Percentiles rank a stretch among this genome's conserved stretches.
These are phyloP conservation scores for Bradypodion ventrale DNA, from an alignment of 2,797 vertebrate genomes.

Conservation along the genomic window DNA sequence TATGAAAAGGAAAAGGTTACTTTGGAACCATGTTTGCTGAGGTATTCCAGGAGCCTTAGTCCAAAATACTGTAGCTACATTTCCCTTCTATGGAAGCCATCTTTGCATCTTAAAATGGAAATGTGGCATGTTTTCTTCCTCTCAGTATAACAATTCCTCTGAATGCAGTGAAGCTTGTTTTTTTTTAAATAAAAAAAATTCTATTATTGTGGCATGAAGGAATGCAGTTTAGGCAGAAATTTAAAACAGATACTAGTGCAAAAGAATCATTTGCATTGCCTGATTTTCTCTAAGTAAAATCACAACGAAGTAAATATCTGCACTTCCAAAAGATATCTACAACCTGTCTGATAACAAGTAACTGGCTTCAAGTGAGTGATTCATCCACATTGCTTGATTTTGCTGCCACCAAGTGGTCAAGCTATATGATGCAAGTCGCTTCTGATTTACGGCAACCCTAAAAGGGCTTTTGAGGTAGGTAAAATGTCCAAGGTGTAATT, in stretches of 20 bases:
- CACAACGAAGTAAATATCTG: slow-evolving; percentile 29
- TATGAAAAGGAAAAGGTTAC: no score
- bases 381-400: slow-evolving; percentile 52
- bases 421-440: fast-evolving
- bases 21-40: background rate
- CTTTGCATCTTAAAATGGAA: background rate
- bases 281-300: slow-evolving; percentile 41
- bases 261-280: slow-evolving; percentile 9
- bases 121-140: background rate
- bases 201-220: background rate
- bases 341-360: slow-evolving; percentile 17
- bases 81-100: background rate
- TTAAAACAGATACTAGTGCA: slow-evolving; percentile 3
- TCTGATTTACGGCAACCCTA: no score
- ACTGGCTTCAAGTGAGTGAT: background rate
- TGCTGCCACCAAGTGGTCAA: slow-evolving; percentile 73
- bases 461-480: no score
- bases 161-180: background rate
- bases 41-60: no score
- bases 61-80: no score
- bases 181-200: background rate
- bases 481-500: no score
- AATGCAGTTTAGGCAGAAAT: slow-evolving; percentile 20
- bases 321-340: slow-evolving; percentile 34
- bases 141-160: background rate